Evolutionary conservation across 2,797 vertebrate species (phyloP).

Genomic region (Manis pentadactyla): DNA sequence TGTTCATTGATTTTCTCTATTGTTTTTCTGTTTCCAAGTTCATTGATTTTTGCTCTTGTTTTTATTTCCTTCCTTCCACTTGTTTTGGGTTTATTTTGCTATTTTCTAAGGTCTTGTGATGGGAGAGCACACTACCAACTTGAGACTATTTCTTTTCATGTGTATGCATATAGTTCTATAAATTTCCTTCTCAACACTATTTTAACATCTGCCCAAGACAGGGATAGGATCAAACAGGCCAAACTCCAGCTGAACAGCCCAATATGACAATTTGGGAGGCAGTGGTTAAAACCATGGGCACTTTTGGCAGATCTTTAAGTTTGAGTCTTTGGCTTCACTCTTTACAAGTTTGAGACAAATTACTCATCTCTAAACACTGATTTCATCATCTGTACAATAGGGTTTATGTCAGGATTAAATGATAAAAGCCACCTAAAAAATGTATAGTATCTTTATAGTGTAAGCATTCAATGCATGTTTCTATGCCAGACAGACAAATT

Average conservation of each 20-base stretch:
- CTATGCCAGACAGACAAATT: not conserved
- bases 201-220: conserved; percentile 33
- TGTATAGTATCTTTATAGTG: not conserved
- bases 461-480: not conserved
- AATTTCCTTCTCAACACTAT: not conserved
- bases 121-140: not conserved
- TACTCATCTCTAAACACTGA: not conserved
- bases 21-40: not conserved
- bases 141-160: not conserved
- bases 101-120: conserved; percentile 8
- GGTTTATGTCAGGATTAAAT: not conserved
- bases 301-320: not conserved
- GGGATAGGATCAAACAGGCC: not conserved
- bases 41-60: not conserved
- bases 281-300: not conserved
- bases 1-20: not conserved
- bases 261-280: not conserved
- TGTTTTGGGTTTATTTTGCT: not conserved
- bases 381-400: not conserved
- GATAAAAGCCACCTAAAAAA: not conserved
- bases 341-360: not conserved
- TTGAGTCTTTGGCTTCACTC: not conserved
- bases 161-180: not conserved
- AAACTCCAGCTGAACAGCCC: not conserved
- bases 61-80: not conserved